Evolutionary conservation across 2,797 vertebrate species (phyloP), one percentile per base, ranked within the genome.

Genomic region (Sebastes nivosus): DNA sequence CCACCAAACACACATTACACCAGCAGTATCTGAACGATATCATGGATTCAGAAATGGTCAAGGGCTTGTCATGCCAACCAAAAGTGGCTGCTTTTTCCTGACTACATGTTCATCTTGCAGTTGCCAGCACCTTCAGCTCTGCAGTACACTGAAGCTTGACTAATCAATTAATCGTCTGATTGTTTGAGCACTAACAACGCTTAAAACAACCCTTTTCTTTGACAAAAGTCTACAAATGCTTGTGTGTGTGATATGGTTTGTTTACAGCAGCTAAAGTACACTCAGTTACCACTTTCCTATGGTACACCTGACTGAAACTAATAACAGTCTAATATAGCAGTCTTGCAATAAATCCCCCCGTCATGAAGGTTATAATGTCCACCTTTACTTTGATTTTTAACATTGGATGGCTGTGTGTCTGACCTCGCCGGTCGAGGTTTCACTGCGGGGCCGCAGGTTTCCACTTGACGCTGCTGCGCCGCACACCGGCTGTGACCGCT

Each of bases 41-140:
- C 42, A 24, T 34, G 8, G 54, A 65, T 72, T 61, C 13, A 77
- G 27, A 72, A 77, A 77, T 36, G 2, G 3, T 75, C 34, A 63
- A 18, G 29, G 10, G 16, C 22, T 20, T 36, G 58, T 61, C 24
- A 54, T 67, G 42, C 14, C 50, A 72, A 58, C 30, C 0, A 1
- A 60, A 70, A 30, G 7, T 25, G 60, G n/a, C 46, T 27, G 72
- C 10, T 36, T 14, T 27, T 55, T 60, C 24, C n/a, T 63, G 27
- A 50, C 29, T 34, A 10, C 24, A 20, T 74, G 36, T 20, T 67
- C 25, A 57, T 34, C 50, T 38, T 55, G 20, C 57, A 50, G 25
- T 61, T 30, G 27, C 16, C 27, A 25, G 32, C 18, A 24, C 57
- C 20, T 60, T 16, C 54, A 27, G 55, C n/a, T 24, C 29, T 61